Evolutionary conservation across 2,888 invertebrate species (phyloP).

Genomic region (Serrognathus titanus): DNA sequence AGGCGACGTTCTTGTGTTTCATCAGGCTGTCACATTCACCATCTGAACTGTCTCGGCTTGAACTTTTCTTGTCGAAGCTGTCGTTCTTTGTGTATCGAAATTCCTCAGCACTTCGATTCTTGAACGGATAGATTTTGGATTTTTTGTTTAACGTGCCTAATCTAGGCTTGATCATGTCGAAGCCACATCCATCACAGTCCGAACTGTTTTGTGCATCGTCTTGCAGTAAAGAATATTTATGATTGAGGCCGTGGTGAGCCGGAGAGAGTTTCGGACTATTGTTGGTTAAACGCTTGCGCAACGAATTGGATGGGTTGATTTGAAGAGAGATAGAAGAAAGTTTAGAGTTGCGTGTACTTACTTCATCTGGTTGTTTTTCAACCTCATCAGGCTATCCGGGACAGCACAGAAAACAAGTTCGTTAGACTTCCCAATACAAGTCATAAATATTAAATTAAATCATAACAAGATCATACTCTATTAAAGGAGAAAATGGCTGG

Average conservation of each 20-base stretch:
- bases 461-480: too few relatives aligned
- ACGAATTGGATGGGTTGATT: constrained; percentile 24
- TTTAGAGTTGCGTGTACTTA: constrained; percentile 44
- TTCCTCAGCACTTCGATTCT: constrained; percentile 39
- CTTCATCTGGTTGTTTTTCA: constrained; percentile 44
- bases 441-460: not conserved
- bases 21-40: constrained; percentile 36
- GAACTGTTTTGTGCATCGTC: not conserved
- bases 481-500: too few relatives aligned
- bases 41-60: constrained; percentile 43
- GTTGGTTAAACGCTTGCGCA: constrained; percentile 29
- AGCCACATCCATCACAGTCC: not conserved
- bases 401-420: constrained; percentile 15
- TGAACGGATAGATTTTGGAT: constrained; percentile 30
- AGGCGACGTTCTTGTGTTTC: constrained; percentile 33
- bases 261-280: constrained; percentile 12
- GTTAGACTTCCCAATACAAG: constrained; percentile 10
- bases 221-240: constrained; percentile 13
- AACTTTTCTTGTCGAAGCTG: constrained; percentile 28
- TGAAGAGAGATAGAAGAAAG: constrained; percentile 34
- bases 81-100: constrained; percentile 28
- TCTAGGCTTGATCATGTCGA: not conserved
- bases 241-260: constrained; percentile 19
- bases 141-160: constrained; percentile 6
- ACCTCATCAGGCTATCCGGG: constrained; percentile 42